phyloP scores from a whole-genome alignment of 2,797 vertebrate species.

The Kryptopterus vitreolus region DNA sequence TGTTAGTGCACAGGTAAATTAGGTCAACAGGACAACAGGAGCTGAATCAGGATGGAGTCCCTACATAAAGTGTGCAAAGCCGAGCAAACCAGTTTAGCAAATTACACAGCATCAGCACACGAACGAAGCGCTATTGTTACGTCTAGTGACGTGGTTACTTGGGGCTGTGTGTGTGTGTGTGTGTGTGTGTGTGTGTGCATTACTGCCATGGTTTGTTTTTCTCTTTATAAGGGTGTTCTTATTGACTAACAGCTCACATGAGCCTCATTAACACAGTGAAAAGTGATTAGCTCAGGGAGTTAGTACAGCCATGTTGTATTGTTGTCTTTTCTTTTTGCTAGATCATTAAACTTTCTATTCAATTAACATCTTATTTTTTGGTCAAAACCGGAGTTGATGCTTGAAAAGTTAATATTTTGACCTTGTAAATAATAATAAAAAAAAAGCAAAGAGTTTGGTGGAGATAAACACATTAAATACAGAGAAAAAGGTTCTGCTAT shows the following conservation, averaged over 20 bases:
- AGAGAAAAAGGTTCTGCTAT: neutral
- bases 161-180: too few relatives aligned
- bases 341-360: neutral
- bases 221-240: neutral
- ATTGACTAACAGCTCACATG: neutral
- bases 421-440: too few relatives aligned
- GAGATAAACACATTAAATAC: neutral
- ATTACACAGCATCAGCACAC: neutral
- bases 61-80: neutral
- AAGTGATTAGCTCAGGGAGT: constrained; percentile 2
- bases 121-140: neutral
- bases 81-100: neutral
- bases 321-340: neutral
- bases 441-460: neutral
- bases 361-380: neutral
- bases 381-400: neutral
- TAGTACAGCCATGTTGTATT: neutral
- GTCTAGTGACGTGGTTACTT: neutral
- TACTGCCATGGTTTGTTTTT: neutral
- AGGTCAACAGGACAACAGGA: neutral
- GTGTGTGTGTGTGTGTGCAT: too few relatives aligned
- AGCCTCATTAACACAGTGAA: neutral
- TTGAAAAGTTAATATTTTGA: neutral
- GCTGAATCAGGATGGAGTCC: neutral
- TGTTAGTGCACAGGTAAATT: neutral